Evolutionary conservation across 2,888 invertebrate genomes (phyloP).

Genomic region (Laspeyria flexula): DNA sequence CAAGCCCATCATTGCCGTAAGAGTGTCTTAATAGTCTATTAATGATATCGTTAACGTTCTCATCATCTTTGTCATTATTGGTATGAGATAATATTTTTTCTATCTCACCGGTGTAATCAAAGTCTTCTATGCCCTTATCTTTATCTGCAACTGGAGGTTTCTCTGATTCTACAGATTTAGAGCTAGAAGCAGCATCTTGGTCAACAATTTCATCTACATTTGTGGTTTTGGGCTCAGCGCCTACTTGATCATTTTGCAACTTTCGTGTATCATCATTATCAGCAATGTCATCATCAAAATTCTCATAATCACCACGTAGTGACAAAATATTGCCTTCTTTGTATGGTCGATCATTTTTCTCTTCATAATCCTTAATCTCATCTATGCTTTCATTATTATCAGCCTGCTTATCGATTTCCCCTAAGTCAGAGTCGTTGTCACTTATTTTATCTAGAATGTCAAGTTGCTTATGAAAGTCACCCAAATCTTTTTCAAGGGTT

Average conservation of each 20-base stretch:
- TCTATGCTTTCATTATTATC: conserved; percentile 32
- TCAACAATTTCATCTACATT: not conserved
- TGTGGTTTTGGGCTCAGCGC: not conserved
- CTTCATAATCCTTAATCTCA: conserved; percentile 49
- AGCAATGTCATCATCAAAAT: conserved; percentile 37
- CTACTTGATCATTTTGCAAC: not conserved
- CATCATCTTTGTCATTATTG: not conserved
- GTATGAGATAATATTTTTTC: not conserved
- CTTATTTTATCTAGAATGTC: conserved; percentile 60
- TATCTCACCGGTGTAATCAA: conserved; percentile 1
- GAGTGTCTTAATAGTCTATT: conserved; percentile 3
- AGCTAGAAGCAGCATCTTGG: too few relatives aligned
- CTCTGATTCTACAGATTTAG: not conserved
- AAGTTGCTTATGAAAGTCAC: conserved; percentile 62
- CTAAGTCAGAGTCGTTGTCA: conserved; percentile 33
- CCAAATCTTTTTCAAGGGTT: conserved; percentile 53
- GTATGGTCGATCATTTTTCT: conserved; percentile 43
- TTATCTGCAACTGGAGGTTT: not conserved
- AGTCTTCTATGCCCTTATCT: not conserved
- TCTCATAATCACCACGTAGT: conserved; percentile 44
- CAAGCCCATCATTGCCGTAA: conserved; percentile 56
- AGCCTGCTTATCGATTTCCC: conserved; percentile 13
- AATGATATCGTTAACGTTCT: conserved; percentile 3
- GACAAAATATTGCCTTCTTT: conserved; percentile 39
- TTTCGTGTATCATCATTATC: conserved; percentile 6